phyloP scores from a whole-genome alignment of 2,113 vertebrate species.

The Megalops atlanticus region DNA sequence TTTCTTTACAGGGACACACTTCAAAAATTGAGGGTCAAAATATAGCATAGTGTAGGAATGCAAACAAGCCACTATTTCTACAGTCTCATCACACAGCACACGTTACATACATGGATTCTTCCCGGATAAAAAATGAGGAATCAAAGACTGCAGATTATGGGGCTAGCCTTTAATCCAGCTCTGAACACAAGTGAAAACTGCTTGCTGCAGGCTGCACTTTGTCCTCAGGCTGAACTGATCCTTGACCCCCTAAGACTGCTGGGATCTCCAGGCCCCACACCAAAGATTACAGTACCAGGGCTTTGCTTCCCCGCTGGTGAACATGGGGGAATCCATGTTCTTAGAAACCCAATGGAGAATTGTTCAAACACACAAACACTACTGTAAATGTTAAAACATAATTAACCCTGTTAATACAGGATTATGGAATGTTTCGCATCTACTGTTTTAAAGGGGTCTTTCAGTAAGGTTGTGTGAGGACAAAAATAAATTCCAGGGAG shows the following conservation, averaged over 20 bases:
- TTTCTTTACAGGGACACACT: background rate
- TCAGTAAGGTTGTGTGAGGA: background rate
- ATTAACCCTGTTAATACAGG: too few relatives aligned
- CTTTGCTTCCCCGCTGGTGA: background rate
- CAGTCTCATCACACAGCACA: background rate
- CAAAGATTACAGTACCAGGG: background rate
- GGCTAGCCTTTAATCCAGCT: conserved; percentile 6
- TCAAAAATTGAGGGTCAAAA: background rate
- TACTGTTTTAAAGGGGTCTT: background rate
- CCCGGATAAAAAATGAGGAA: background rate
- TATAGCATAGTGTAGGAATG: background rate
- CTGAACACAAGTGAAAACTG: conserved; percentile 3
- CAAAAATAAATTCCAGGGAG: too few relatives aligned
- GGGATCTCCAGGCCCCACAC: background rate
- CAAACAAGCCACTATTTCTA: background rate
- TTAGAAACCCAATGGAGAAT: background rate
- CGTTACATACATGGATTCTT: background rate
- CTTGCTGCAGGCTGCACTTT: background rate
- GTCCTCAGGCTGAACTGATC: conserved; percentile 14
- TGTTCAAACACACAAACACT: background rate
- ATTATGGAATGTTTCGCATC: background rate
- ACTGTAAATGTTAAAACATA: background rate
- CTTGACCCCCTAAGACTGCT: background rate
- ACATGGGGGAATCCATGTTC: background rate
- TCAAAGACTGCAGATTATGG: background rate